A percentile compares a stretch with the other conserved stretches of the same genome.
These are phyloP conservation scores for Heterocephalus glaber DNA, from an alignment of 2,113 vertebrate genomes.

Conservation along the genomic window DNA sequence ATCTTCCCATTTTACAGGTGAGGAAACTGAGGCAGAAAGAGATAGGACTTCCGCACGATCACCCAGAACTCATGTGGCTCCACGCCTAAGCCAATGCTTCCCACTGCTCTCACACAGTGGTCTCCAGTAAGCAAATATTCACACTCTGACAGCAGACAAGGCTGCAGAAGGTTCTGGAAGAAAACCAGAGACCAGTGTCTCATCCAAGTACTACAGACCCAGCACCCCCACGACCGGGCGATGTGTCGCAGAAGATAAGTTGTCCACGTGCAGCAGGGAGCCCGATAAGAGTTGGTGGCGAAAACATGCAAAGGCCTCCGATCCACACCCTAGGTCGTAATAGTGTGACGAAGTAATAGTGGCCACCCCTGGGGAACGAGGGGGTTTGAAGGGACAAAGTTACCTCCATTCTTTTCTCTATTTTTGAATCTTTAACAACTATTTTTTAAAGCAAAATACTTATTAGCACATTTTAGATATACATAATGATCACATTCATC, in stretches of 20 bases:
- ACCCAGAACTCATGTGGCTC: background rate
- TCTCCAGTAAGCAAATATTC: background rate
- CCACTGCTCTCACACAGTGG: background rate
- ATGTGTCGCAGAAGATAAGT: background rate
- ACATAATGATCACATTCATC: too few species aligned
- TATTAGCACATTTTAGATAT: too few species aligned
- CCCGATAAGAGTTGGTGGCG: background rate
- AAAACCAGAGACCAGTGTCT: slow-evolving; percentile 16
- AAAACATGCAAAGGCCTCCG: background rate
- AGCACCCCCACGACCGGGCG: background rate
- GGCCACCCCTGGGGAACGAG: background rate
- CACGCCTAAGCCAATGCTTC: background rate
- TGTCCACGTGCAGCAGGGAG: background rate
- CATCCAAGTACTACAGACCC: background rate
- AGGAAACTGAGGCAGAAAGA: slow-evolving; percentile 14
- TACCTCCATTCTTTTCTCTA: background rate
- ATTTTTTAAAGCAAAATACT: too few species aligned
- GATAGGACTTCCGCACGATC: background rate
- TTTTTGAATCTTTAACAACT: background rate
- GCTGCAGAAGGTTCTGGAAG: background rate
- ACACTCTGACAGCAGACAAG: background rate
- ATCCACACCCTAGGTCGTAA: background rate
- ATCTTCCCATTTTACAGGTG: background rate
- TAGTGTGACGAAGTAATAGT: background rate
- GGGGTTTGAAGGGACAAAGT: background rate